phyloP scores from a whole-genome alignment of 2,113 vertebrate species.

The Aplodontia rufa region DNA sequence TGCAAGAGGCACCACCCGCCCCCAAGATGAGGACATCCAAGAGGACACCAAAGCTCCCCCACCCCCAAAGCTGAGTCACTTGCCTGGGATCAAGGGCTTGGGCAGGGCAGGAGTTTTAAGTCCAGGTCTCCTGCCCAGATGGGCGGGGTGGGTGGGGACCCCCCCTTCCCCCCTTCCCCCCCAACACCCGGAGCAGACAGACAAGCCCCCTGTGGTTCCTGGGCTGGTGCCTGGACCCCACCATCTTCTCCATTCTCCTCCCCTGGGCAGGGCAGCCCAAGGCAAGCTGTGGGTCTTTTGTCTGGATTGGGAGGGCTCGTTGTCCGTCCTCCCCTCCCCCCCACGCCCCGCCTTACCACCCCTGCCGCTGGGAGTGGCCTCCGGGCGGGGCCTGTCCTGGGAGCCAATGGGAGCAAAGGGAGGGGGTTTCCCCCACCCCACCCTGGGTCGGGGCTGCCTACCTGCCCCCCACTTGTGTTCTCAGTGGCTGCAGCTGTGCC shows the following conservation, averaged over 20 bases:
- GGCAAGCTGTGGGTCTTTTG: too few species aligned
- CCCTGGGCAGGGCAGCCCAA: too few species aligned
- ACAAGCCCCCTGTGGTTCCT: background rate
- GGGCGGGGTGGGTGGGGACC: background rate
- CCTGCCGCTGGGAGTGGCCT: background rate
- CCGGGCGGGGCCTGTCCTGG: background rate
- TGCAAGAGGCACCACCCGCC: background rate
- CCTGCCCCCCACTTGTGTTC: fast-evolving
- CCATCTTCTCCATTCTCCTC: too few species aligned
- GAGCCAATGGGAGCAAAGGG: background rate
- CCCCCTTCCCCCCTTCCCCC: too few species aligned
- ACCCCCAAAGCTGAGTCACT: background rate
- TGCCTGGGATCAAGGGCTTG: background rate
- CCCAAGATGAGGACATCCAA: too few species aligned
- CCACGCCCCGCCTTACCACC: too few species aligned
- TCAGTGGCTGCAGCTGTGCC: too few species aligned
- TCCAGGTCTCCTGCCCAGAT: background rate
- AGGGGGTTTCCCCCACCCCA: background rate
- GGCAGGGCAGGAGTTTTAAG: background rate
- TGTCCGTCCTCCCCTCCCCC: too few species aligned
- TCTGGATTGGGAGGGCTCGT: too few species aligned
- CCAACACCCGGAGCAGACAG: background rate
- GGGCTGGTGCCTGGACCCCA: too few species aligned
- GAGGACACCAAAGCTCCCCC: too few species aligned
- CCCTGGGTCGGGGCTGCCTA: too few species aligned